phyloP scores from a whole-genome alignment of 2,888 invertebrate species.

The Agonopterix alstromeriana region DNA sequence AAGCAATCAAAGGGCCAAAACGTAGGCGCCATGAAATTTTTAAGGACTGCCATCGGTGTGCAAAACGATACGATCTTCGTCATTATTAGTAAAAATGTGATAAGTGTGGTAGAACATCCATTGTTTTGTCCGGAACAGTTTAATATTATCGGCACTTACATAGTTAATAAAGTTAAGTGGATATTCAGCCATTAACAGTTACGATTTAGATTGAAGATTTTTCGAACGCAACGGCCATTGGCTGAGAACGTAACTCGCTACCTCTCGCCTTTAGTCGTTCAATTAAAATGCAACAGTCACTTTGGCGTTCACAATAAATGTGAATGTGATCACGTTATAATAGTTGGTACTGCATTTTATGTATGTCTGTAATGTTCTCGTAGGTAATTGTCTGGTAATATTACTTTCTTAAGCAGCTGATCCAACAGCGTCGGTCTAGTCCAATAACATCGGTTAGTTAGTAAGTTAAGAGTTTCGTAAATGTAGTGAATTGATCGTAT shows the following conservation, averaged over 20 bases:
- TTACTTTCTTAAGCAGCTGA: slow-evolving; percentile 34
- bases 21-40: neutral
- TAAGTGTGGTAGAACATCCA: slow-evolving; percentile 5
- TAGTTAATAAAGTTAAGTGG: neutral
- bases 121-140: slow-evolving; percentile 5
- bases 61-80: slow-evolving; percentile 5
- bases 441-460: slow-evolving; percentile 60
- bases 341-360: too few relatives aligned
- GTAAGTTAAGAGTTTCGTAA: slow-evolving; percentile 59
- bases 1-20: too few relatives aligned
- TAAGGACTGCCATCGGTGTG: neutral
- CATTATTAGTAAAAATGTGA: slow-evolving; percentile 6
- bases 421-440: slow-evolving; percentile 41
- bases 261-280: slow-evolving; percentile 7
- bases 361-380: slow-evolving; percentile 37
- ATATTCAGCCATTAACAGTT: too few relatives aligned
- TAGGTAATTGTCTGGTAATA: slow-evolving; percentile 55
- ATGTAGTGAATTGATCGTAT: slow-evolving; percentile 62
- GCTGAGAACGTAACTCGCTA: slow-evolving; percentile 13
- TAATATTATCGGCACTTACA: neutral
- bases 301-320: neutral
- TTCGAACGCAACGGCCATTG: slow-evolving; percentile 1
- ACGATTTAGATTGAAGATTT: neutral
- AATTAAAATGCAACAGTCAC: neutral
- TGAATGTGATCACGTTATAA: neutral